Conservation (phyloP, 37 sponge, comb jelly and placozoan genomes). For the Halichondria panicea region DNA sequence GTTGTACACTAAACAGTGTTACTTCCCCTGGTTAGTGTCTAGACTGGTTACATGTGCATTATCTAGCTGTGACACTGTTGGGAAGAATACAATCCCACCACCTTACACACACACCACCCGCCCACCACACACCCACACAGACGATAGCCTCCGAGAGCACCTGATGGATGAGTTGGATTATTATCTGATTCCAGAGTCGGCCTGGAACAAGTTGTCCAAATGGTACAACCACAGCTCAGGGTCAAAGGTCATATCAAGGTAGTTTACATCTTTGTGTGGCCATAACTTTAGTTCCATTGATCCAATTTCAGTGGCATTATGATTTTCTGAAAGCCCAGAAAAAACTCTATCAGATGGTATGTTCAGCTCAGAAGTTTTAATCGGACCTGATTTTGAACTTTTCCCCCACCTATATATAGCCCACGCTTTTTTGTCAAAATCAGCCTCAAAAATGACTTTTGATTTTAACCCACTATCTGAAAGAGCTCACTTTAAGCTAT, state of each 20-base stretch:
- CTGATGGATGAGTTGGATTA: constrained; percentile 87
- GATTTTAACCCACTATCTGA: too few relatives aligned
- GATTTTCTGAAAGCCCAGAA: too few relatives aligned
- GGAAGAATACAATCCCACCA: background rate
- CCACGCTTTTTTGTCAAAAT: too few relatives aligned
- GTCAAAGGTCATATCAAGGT: constrained; percentile 47
- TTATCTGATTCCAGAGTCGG: constrained; percentile 57
- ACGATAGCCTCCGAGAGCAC: constrained; percentile 54
- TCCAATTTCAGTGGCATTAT: too few relatives aligned
- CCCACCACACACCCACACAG: background rate
- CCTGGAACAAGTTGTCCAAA: constrained; percentile 63
- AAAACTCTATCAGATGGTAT: too few relatives aligned
- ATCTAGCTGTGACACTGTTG: background rate
- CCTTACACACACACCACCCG: too few relatives aligned
- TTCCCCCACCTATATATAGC: too few relatives aligned
- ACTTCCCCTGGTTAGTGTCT: background rate
- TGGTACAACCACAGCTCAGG: constrained; percentile 68
- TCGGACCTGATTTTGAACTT: too few relatives aligned
- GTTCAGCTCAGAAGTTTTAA: too few relatives aligned
- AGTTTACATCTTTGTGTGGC: background rate
- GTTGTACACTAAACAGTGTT: background rate
- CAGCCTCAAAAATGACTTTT: too few relatives aligned
- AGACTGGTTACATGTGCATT: background rate
- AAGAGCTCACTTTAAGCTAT: too few relatives aligned
- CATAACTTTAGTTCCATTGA: too few relatives aligned